phyloP scores from a whole-genome alignment of 2,113 vertebrate species.

The Neotragus pygmaeus region DNA sequence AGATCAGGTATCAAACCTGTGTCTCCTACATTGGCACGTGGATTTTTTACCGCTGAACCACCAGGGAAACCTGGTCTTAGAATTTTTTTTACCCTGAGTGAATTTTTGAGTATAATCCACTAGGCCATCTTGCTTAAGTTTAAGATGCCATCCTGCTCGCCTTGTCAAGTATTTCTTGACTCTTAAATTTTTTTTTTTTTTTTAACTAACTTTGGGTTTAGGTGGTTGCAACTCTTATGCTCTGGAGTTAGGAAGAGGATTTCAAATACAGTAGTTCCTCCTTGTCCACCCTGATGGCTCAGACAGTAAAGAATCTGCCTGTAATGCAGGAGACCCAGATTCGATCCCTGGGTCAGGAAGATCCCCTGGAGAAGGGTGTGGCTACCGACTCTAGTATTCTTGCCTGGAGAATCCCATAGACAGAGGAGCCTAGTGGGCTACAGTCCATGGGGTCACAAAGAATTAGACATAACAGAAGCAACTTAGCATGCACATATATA shows the following conservation, averaged over 20 bases:
- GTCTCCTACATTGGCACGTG: background rate
- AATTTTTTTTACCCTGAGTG: background rate
- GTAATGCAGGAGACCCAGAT: background rate
- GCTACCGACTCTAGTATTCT: background rate
- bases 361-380: background rate
- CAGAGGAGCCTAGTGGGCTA: background rate
- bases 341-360: background rate
- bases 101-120: background rate
- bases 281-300: background rate
- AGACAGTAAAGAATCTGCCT: background rate
- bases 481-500: background rate
- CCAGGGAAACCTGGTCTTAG: background rate
- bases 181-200: background rate
- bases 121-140: background rate
- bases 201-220: background rate
- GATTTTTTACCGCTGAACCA: background rate
- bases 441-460: background rate
- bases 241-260: background rate
- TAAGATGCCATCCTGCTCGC: background rate
- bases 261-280: background rate
- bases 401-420: background rate
- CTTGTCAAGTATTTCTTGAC: background rate
- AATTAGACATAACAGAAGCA: background rate
- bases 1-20: background rate
- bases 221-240: background rate